phyloP scores from a whole-genome alignment of 2,888 invertebrate genomes.

The Drosophila vallismaia region DNA sequence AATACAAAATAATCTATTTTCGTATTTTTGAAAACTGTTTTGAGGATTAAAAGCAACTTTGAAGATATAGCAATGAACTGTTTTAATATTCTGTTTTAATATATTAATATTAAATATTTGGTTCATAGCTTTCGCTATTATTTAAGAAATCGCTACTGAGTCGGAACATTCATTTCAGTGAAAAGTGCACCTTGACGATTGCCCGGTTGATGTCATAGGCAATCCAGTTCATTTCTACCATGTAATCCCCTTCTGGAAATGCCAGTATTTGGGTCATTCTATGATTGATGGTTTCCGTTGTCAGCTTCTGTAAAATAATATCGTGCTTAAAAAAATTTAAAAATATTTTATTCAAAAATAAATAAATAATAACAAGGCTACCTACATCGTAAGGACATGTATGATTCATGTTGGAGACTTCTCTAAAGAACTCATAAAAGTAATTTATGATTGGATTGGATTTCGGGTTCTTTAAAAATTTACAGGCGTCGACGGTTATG shows the following conservation, averaged over 20 bases:
- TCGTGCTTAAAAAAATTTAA: constrained; percentile 1
- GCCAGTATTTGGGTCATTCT: neutral
- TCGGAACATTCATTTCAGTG: neutral
- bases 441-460: neutral
- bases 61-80: too few relatives aligned
- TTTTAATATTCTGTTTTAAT: too few relatives aligned
- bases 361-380: neutral
- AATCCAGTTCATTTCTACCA: constrained; percentile 1
- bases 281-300: neutral
- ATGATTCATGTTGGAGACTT: constrained; percentile 16
- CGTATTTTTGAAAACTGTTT: neutral
- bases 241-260: constrained; percentile 1
- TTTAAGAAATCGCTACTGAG: neutral
- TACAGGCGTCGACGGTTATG: constrained; percentile 8
- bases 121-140: neutral
- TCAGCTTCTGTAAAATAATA: neutral
- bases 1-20: constrained; percentile 29
- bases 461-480: neutral
- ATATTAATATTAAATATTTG: neutral
- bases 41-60: too few relatives aligned
- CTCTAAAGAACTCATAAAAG: constrained; percentile 6
- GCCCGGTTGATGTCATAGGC: neutral
- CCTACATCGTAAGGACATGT: constrained; percentile 8
- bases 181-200: neutral
- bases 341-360: neutral